Evolutionary conservation across 2,113 vertebrate species (phyloP), one percentile per base, ranked within the genome.

Genomic region (Lampris megalopsis): DNA sequence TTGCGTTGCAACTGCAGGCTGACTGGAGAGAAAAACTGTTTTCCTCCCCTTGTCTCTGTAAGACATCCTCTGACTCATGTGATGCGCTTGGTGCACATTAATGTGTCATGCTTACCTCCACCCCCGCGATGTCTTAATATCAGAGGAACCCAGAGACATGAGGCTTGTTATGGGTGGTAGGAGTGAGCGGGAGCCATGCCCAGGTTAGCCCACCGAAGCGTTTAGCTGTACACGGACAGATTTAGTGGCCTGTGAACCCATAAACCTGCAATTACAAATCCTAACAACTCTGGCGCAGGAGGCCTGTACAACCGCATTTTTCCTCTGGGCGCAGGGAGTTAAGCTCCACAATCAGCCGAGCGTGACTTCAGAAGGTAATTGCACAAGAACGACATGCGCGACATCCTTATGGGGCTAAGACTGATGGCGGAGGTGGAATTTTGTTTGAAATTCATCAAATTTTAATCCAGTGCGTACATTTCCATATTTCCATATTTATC

Each of bases 401-500:
- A 73, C 75, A 79, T 88, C 76, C 75, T 86, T 81, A 63, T 62
- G 48, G 67, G 76, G 59, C 71, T 37, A 63, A 69, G 77, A 85
- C 59, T 83, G 67, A 85, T 80, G 89, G 76, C 59, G 84, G 77
- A 88, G 84, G 87, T 87, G 82, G 87, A 91, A 89, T 90, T 90
- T 83, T 82, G 84, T 89, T 92, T 92, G 86, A 89, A 90, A 92
- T 90, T 90, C 89, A 92, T 92, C 82, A 89, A 82, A 89, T 85
- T 92, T 92, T 90, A 90, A 92, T 91, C 90, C 80, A 62, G 80
- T 79, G 69, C 76, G 64, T 83, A 77, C 68, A 92, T 93, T 90
- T 88, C 83, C 91, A 90, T 92, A 91, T 91, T 89, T 91, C 88
- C 88, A 91, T 91, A 90, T 93, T 91, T 92, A 88, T 92, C 83